Base-by-base conservation (phyloP, 30 jellyfish, hydroid and myxozoan genomes). In the Pseudorhiza aurosa region DNA sequence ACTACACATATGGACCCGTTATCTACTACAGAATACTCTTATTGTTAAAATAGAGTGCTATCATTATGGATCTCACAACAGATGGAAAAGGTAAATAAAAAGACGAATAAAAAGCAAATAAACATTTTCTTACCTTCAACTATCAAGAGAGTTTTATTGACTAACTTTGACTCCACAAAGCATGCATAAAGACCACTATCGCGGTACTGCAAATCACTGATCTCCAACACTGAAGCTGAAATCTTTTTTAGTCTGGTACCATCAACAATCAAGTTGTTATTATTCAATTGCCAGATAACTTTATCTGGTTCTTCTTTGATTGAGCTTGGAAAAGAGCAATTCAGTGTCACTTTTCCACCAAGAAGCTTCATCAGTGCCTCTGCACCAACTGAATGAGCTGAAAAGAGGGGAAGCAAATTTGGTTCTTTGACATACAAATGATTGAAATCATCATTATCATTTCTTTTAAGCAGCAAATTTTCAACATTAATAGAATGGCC, bases 51-150 rank as follows among this genome's bases (percentile, higher is more conserved):
- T n/a, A n/a, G n/a, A n/a, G n/a, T n/a, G n/a, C n/a, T n/a, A n/a
- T n/a, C n/a, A n/a, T n/a, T n/a, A n/a, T n/a, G n/a, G n/a, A n/a
- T n/a, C n/a, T n/a, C n/a, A n/a, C n/a, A n/a, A n/a, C n/a, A n/a
- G n/a, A n/a, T n/a, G n/a, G n/a, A n/a, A n/a, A n/a, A n/a, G n/a
- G n/a, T n/a, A n/a, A n/a, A n/a, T n/a, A n/a, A n/a, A n/a, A n/a
- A n/a, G n/a, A n/a, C n/a, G n/a, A n/a, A n/a, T n/a, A n/a, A n/a
- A n/a, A n/a, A n/a, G n/a, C 6, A 2, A 22, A 46, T 6, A 27
- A n/a, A n/a, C n/a, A n/a, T n/a, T n/a, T n/a, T n/a, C 84, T 11
- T 47, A 80, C 91, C 91, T 37, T 80, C 77, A 53, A 80, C 68
- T 10, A 4, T 36, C 4, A 80, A 77, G 33, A 18, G 35, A 0